Evolutionary conservation across 2,888 invertebrate species (phyloP), one percentile per base, ranked within the genome.

Genomic region (Agrochola lychnidis): DNA sequence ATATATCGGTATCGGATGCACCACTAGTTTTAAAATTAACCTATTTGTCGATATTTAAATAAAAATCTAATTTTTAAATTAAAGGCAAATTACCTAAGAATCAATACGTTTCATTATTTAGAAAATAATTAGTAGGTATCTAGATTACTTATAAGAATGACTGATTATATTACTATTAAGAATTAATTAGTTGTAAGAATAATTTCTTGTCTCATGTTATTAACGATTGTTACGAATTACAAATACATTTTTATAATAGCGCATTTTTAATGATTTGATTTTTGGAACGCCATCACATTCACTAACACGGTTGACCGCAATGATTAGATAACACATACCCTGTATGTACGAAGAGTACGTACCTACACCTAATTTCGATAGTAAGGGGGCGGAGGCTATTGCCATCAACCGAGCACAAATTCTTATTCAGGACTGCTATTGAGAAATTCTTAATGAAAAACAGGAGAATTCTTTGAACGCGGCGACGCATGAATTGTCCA

Each of bases 101-200:
- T 57, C 14, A 0, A 0, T 16, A 63, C n/a, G 25, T 36, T 45
- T 25, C 4, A 48, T 66, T 36, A 42, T 19, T 25, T 40, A 9
- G 1, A 57, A 40, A 48, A 45, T 40, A 56, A 56, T 25, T 40
- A 14, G 0, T 30, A 30, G 30, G 4, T 40, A 48, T 4, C 1
- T 69, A 69, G 30, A 19, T 67, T 14, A 45, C 14, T 14, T 45
- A 25, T 73, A 64, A 56, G 14, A 57, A 36, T 48, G 80, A 79
- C 80, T 79, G 79, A 79, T 53, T 19, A 66, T 53, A 63, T 72
- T 9, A 51, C 7, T 51, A 36, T 67, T 48, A 67, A 57, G 36
- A 63, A 36, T 42, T 10, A 45, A 51, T 30, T 56, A 36, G 40
- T 45, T 61, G 4, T 77, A 68, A 59, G 75, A 36, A 10, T 66